A percentile compares a stretch with the other conserved stretches of the same genome.
Evolutionary conservation across 2,797 vertebrate species (phyloP).

Genomic region (Chromobotia macracanthus): DNA sequence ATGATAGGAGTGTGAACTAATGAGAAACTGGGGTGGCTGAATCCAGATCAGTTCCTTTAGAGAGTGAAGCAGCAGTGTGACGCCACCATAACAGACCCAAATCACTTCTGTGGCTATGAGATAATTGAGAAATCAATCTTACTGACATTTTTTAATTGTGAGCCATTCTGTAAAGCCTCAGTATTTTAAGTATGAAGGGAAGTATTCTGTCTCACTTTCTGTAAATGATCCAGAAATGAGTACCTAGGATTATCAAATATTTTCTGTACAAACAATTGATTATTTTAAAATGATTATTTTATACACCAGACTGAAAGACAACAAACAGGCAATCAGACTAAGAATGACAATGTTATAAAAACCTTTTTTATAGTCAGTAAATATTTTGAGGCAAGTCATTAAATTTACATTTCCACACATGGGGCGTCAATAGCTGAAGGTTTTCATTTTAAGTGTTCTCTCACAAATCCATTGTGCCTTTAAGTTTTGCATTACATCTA

Average conservation of each 20-base stretch:
- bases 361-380: constrained; percentile 53
- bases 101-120: constrained; percentile 23
- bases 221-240: neutral
- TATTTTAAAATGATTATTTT: neutral
- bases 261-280: neutral
- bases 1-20: constrained; percentile 24
- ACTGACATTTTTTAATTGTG: constrained; percentile 45
- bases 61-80: constrained; percentile 7
- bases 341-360: constrained; percentile 44
- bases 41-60: constrained; percentile 4
- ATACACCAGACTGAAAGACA: constrained; percentile 5
- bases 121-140: constrained; percentile 57
- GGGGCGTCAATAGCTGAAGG: constrained; percentile 41
- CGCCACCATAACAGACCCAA: constrained; percentile 13
- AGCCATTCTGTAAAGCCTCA: constrained; percentile 20
- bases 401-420: constrained; percentile 51
- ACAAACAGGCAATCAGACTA: constrained; percentile 11
- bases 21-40: constrained; percentile 19
- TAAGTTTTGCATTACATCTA: constrained; percentile 43
- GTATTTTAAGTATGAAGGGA: neutral
- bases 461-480: constrained; percentile 54
- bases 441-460: constrained; percentile 10
- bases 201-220: neutral
- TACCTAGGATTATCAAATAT: neutral
- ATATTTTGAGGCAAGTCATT: constrained; percentile 54